These are phyloP conservation scores for Heliornis fulica DNA, from an alignment of 2,113 vertebrate genomes.

Conservation along the genomic window DNA sequence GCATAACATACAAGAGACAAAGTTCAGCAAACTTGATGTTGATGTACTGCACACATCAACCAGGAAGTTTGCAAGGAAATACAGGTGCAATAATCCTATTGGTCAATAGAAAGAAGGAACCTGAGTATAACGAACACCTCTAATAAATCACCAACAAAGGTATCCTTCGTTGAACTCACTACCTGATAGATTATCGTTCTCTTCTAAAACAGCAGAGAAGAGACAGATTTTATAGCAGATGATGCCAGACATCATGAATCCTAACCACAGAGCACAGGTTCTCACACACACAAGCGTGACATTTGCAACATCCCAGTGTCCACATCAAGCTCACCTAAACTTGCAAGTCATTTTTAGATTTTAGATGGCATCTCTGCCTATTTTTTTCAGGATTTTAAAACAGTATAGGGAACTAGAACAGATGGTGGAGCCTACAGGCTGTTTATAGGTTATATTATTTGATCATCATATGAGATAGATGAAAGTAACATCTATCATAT, in stretches of 20 bases:
- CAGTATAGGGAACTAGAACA: background rate
- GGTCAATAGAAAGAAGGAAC: background rate
- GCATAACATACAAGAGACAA: conserved; percentile 1
- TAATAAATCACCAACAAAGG: background rate
- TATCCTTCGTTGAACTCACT: background rate
- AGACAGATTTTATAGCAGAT: background rate
- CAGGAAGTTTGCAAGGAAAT: background rate
- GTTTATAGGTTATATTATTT: background rate
- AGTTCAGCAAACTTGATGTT: background rate
- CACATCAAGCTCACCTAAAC: background rate
- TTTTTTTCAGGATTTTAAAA: background rate
- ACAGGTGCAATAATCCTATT: background rate
- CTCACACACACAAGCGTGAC: accelerated
- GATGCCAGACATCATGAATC: background rate
- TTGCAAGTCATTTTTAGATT: background rate
- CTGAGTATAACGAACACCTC: background rate
- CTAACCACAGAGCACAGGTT: background rate
- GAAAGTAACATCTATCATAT: background rate
- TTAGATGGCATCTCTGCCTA: background rate
- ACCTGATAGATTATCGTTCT: background rate
- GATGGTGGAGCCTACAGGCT: background rate
- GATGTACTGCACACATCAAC: background rate
- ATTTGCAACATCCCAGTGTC: background rate
- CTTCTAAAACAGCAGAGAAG: background rate
- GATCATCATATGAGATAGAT: background rate